Percentiles rank a stretch among this genome's conserved stretches.
Evolutionary conservation across 2,113 vertebrate genomes (phyloP).

Genomic region (Periophthalmus modestus): DNA sequence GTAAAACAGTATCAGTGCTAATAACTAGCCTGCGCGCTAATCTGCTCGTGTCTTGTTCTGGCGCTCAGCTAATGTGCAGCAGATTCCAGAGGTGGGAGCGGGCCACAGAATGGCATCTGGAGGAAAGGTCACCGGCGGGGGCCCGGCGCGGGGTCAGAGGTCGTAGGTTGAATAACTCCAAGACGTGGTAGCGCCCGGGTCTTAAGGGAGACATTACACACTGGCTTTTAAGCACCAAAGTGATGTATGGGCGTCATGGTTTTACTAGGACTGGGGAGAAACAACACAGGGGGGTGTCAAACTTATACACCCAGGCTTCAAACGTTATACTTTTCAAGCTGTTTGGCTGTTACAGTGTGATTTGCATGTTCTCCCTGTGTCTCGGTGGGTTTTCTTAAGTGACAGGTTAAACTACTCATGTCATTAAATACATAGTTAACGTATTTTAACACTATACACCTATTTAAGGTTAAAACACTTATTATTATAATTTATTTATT

Average conservation of each 20-base stretch:
- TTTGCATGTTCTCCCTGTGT: background rate
- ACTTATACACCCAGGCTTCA: background rate
- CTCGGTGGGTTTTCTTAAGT: background rate
- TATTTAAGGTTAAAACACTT: no score
- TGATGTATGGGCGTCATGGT: background rate
- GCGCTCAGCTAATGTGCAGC: constrained; percentile 76
- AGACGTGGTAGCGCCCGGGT: constrained; percentile 77
- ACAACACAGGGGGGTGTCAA: background rate
- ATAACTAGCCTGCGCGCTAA: constrained; percentile 66
- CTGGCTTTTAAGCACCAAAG: background rate
- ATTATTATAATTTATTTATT: no score
- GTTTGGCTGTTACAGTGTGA: background rate
- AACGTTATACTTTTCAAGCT: background rate
- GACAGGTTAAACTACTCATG: no score
- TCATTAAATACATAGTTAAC: no score
- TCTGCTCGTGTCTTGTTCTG: constrained; percentile 67
- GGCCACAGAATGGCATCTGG: constrained; percentile 76
- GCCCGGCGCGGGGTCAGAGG: constrained; percentile 65
- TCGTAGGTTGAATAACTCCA: constrained; percentile 88
- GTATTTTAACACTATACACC: no score
- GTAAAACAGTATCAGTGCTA: constrained; percentile 76
- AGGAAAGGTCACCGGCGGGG: constrained; percentile 79
- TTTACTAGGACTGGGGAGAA: background rate
- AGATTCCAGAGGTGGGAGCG: constrained; percentile 81
- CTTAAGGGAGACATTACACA: constrained; percentile 70